These are phyloP conservation scores for Tachysurus fulvidraco DNA, from an alignment of 2,113 vertebrate species.

Conservation along the genomic window DNA sequence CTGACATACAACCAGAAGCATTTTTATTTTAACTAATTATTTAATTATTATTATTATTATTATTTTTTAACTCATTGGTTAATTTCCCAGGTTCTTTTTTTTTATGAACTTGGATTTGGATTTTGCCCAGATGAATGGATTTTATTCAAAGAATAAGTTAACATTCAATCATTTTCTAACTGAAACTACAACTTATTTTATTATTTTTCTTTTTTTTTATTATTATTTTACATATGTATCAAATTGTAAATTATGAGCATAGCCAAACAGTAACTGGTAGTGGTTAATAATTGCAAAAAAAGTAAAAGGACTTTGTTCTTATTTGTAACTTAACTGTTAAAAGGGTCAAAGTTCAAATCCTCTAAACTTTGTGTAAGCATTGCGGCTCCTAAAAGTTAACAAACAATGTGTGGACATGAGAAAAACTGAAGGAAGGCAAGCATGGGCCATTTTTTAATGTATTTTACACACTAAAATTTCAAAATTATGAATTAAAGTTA, in stretches of 20 bases:
- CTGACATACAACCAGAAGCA: neutral
- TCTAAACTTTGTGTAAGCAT: neutral
- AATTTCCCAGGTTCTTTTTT: neutral
- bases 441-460: neutral
- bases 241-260: neutral
- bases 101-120: neutral
- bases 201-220: neutral
- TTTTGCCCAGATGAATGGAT: neutral
- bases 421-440: too few species aligned
- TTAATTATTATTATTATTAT: too few species aligned
- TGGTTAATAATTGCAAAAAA: neutral
- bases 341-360: neutral
- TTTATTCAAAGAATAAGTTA: neutral
- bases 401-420: neutral
- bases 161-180: neutral
- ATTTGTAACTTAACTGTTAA: neutral
- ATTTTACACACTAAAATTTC: neutral
- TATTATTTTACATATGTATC: neutral
- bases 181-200: neutral
- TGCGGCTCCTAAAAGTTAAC: neutral
- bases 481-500: neutral
- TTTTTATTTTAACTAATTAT: neutral
- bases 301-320: conserved; percentile 16
- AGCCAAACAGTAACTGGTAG: neutral
- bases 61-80: neutral